These are phyloP conservation scores for Parazoanthus atlanticus DNA, from an alignment of 92 coral and sea anemone species.

Conservation along the genomic window DNA sequence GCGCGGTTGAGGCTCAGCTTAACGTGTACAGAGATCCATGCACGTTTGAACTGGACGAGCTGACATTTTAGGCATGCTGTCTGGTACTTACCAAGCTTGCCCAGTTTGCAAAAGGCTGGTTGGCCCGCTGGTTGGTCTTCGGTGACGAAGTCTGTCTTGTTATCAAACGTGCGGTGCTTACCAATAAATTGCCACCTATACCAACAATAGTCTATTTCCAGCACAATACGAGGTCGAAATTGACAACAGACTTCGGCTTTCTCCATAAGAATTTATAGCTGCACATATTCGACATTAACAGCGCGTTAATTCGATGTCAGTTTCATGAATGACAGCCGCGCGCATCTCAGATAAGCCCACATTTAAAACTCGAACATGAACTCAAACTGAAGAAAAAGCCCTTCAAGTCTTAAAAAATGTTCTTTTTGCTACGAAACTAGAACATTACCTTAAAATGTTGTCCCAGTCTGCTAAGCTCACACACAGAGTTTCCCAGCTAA, in stretches of 20 bases:
- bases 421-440: background rate
- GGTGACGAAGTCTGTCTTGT: background rate
- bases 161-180: background rate
- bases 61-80: background rate
- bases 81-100: background rate
- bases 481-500: slow-evolving; percentile 91
- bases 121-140: no score
- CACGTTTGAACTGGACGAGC: background rate
- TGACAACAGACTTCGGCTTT: background rate
- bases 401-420: no score
- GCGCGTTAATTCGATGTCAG: slow-evolving; percentile 13
- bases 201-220: background rate
- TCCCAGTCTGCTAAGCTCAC: slow-evolving; percentile 76
- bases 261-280: background rate
- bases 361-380: no score
- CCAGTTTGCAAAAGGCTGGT: background rate
- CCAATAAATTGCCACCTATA: background rate
- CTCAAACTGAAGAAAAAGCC: no score
- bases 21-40: background rate
- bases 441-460: slow-evolving; percentile 72
- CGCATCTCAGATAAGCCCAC: no score
- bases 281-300: slow-evolving; percentile 1
- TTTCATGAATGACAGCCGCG: background rate
- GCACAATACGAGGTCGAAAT: background rate
- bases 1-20: background rate